Conservation (phyloP, 2,888 invertebrate species). For the Disparrhopalites patrizii region DNA sequence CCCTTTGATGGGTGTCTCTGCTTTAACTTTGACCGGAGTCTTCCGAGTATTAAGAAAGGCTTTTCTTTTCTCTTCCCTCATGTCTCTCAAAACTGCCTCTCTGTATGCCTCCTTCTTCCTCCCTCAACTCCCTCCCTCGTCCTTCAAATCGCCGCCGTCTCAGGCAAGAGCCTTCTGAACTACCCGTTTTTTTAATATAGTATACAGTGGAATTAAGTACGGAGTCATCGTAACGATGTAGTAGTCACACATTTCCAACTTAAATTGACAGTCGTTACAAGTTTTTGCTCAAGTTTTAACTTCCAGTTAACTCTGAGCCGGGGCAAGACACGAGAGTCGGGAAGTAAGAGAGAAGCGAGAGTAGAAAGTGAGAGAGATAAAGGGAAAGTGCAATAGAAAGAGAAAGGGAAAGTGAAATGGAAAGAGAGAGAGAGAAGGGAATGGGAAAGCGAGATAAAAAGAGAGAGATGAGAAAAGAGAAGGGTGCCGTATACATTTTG, state of each 20-base stretch:
- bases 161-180: too few relatives aligned
- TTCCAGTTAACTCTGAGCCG: background rate
- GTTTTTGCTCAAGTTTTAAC: slow-evolving; percentile 2
- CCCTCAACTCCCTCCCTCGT: slow-evolving; percentile 1
- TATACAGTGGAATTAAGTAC: background rate
- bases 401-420: too few relatives aligned
- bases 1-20: slow-evolving; percentile 19
- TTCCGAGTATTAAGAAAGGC: too few relatives aligned
- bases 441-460: background rate
- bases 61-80: slow-evolving; percentile 24
- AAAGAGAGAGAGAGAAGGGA: slow-evolving; percentile 15
- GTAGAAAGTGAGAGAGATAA: background rate
- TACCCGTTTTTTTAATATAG: too few relatives aligned
- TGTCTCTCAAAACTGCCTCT: background rate
- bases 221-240: slow-evolving; percentile 4
- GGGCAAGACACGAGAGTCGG: background rate
- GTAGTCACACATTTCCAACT: slow-evolving; percentile 1
- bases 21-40: too few relatives aligned
- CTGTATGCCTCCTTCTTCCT: slow-evolving; percentile 9
- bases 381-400: background rate
- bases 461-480: too few relatives aligned
- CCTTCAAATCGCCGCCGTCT: background rate
- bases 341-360: background rate
- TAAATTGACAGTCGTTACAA: slow-evolving; percentile 15
- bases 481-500: too few relatives aligned